Evolutionary conservation across 2,797 vertebrate genomes (phyloP).

Genomic region (Pristis pectinata): DNA sequence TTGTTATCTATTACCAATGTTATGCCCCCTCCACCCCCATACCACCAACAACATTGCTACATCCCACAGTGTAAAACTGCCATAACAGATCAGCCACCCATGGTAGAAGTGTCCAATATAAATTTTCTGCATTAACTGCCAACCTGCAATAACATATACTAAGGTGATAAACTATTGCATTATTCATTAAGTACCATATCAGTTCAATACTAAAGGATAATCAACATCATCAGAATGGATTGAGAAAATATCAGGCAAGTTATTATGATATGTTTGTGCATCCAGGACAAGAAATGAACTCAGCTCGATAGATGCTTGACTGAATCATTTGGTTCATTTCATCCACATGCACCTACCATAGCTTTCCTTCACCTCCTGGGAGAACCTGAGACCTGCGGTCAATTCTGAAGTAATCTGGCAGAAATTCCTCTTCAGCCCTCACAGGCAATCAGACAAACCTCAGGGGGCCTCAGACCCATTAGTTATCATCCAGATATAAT

Average conservation of each 20-base stretch:
- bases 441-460: constrained; percentile 28
- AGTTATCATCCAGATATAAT: constrained; percentile 22
- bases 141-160: neutral
- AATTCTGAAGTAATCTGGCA: constrained; percentile 34
- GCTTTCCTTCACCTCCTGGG: constrained; percentile 6
- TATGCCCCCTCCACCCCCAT: too few relatives aligned
- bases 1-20: neutral
- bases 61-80: neutral
- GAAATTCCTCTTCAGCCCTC: constrained; percentile 8
- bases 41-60: too few relatives aligned
- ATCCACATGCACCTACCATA: neutral
- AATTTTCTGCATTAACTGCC: too few relatives aligned
- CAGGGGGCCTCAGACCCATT: constrained; percentile 27
- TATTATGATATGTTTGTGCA: neutral
- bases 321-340: constrained; percentile 20
- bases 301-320: neutral
- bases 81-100: neutral
- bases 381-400: constrained; percentile 15
- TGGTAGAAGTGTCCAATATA: neutral
- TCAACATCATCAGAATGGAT: neutral
- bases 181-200: neutral
- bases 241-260: constrained; percentile 2
- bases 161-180: neutral
- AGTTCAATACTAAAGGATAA: neutral
- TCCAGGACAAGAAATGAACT: constrained; percentile 1